Conservation (phyloP, 2,113 vertebrate species). For the Xyliphius kryptos region DNA sequence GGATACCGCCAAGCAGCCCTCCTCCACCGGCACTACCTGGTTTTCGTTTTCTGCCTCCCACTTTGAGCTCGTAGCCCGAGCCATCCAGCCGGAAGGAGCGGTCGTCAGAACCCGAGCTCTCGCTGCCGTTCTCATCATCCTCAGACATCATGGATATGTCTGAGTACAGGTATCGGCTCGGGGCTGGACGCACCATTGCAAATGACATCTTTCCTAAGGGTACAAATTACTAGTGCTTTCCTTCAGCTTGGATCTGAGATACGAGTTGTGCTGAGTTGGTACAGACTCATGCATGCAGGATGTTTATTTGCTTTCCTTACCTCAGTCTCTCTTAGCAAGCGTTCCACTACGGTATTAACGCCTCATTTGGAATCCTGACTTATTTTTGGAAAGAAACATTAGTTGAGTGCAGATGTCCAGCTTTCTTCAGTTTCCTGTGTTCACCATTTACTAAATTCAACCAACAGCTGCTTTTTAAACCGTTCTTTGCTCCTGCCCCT, state of each 20-base stretch:
- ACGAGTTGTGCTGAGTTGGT: conserved; percentile 1
- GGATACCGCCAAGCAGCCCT: conserved; percentile 39
- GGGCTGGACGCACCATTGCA: conserved; percentile 83
- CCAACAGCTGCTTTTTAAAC: too few relatives aligned
- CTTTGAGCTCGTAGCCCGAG: conserved; percentile 65
- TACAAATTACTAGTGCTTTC: not conserved
- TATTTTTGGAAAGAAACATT: conserved; percentile 10
- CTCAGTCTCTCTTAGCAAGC: not conserved
- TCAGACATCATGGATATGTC: conserved; percentile 88
- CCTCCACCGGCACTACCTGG: conserved; percentile 34
- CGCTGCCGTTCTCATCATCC: conserved; percentile 86
- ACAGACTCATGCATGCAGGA: conserved; percentile 16
- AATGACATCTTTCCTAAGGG: conserved; percentile 67
- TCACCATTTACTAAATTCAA: too few relatives aligned
- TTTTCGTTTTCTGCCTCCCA: conserved; percentile 65
- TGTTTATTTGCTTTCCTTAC: not conserved
- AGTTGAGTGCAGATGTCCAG: not conserved
- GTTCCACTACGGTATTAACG: conserved; percentile 1
- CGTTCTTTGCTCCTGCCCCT: conserved; percentile 4
- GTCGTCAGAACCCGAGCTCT: too few relatives aligned
- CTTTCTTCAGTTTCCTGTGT: not conserved
- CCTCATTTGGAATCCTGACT: not conserved
- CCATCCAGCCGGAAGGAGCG: conserved; percentile 65
- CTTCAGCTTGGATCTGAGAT: conserved; percentile 7
- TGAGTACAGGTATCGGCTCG: conserved; percentile 82